Evolutionary conservation across 2,888 invertebrate genomes (phyloP).

Genomic region (Andrena flavipes): DNA sequence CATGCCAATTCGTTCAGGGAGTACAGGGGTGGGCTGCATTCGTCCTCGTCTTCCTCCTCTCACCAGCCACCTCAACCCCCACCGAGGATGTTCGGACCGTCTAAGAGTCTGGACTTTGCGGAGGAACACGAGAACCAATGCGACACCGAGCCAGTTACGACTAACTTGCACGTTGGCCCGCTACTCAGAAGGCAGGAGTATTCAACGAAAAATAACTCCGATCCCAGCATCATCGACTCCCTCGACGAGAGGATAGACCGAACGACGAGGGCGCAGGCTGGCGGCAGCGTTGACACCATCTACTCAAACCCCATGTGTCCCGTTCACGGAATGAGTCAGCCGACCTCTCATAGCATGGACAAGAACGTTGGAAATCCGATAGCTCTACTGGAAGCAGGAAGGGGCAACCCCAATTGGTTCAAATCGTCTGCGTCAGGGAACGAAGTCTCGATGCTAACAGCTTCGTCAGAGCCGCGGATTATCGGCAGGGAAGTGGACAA

Average conservation of each 20-base stretch:
- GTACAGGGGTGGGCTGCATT: constrained; percentile 66
- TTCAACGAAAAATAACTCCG: constrained; percentile 73
- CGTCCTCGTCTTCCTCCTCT: constrained; percentile 26
- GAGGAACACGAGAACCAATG: constrained; percentile 78
- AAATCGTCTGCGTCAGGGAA: constrained; percentile 61
- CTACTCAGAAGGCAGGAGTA: constrained; percentile 76
- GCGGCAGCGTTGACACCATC: constrained; percentile 70
- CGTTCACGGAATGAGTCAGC: constrained; percentile 68
- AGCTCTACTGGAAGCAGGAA: constrained; percentile 52
- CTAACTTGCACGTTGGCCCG: constrained; percentile 82
- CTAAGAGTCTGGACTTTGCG: constrained; percentile 76
- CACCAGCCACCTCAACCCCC: constrained; percentile 88
- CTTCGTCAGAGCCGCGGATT: constrained; percentile 68
- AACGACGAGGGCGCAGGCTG: constrained; percentile 25
- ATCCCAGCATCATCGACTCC: constrained; percentile 78
- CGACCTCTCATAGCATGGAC: constrained; percentile 68
- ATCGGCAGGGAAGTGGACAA: constrained; percentile 43
- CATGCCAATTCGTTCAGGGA: constrained; percentile 74
- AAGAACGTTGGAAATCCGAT: constrained; percentile 69
- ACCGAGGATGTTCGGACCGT: constrained; percentile 87
- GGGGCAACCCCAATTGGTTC: constrained; percentile 80
- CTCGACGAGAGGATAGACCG: constrained; percentile 66
- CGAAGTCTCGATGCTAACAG: constrained; percentile 34
- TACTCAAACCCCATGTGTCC: constrained; percentile 75
- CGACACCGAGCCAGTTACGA: constrained; percentile 77